phyloP scores from a whole-genome alignment of 2,888 invertebrate genomes.

The Plemyria rubiginata region DNA sequence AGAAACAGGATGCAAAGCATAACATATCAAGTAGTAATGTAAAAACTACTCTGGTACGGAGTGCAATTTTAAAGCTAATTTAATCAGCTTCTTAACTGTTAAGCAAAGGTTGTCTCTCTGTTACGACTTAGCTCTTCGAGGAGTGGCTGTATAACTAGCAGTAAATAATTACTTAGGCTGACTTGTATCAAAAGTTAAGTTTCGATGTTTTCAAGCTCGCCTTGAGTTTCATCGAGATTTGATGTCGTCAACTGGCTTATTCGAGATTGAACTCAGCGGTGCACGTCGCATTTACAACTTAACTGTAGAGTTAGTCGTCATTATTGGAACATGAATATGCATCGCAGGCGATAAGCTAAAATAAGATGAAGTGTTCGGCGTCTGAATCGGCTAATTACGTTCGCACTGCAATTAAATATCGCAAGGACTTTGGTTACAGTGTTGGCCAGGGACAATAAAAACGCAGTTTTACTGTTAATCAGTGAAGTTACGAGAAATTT shows the following conservation, averaged over 20 bases:
- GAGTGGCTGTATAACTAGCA: slow-evolving; percentile 50
- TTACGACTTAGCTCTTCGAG: slow-evolving; percentile 42
- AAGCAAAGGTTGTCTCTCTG: slow-evolving; percentile 39
- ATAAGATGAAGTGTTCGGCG: slow-evolving; percentile 62
- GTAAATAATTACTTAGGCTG: slow-evolving; percentile 46
- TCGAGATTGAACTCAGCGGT: slow-evolving; percentile 8
- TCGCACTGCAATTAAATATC: slow-evolving; percentile 60
- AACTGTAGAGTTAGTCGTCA: slow-evolving; percentile 55
- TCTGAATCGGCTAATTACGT: slow-evolving; percentile 59
- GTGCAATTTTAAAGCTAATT: slow-evolving; percentile 39
- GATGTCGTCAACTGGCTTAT: slow-evolving; percentile 8
- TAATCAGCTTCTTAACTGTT: slow-evolving; percentile 37
- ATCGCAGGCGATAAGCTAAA: slow-evolving; percentile 59
- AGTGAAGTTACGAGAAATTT: slow-evolving; percentile 69
- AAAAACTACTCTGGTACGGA: slow-evolving; percentile 25
- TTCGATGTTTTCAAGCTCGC: slow-evolving; percentile 1
- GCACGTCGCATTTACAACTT: slow-evolving; percentile 41
- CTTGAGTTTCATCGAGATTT: slow-evolving; percentile 12
- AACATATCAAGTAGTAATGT: slow-evolving; percentile 25
- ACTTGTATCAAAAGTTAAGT: slow-evolving; percentile 11
- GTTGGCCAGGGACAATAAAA: slow-evolving; percentile 60
- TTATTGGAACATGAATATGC: slow-evolving; percentile 66
- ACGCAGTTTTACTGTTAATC: slow-evolving; percentile 63
- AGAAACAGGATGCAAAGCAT: slow-evolving; percentile 27
- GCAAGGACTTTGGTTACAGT: slow-evolving; percentile 62